Conservation (phyloP, 1,140 invertebrate genomes). For the Drosophila asahinai region DNA sequence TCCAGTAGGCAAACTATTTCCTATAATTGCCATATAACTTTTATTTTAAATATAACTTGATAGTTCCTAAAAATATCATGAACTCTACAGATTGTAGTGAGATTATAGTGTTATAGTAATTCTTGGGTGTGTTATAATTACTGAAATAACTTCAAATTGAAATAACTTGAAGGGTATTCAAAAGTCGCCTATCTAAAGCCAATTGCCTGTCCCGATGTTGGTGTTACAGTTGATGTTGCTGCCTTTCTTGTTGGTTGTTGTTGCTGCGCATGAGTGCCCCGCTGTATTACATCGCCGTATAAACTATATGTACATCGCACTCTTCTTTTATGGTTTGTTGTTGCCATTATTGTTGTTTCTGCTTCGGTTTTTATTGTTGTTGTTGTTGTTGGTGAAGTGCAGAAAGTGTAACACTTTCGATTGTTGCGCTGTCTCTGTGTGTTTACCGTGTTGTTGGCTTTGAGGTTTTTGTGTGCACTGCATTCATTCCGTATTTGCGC, state of each 20-base stretch:
- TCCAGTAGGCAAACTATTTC: too few relatives aligned
- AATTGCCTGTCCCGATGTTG: constrained; percentile 8
- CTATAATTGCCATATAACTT: too few relatives aligned
- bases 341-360: constrained; percentile 59
- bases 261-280: constrained; percentile 39
- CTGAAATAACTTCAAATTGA: too few relatives aligned
- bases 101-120: neutral
- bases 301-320: constrained; percentile 56
- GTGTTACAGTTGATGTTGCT: constrained; percentile 39
- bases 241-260: constrained; percentile 23
- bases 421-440: constrained; percentile 68
- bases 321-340: constrained; percentile 75
- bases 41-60: too few relatives aligned
- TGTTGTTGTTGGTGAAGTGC: constrained; percentile 72
- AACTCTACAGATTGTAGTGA: neutral
- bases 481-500: constrained; percentile 82
- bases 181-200: neutral
- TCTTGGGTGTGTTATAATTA: constrained; percentile 13
- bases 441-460: constrained; percentile 44
- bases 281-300: constrained; percentile 70
- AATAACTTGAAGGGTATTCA: neutral
- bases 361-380: constrained; percentile 38
- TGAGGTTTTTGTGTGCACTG: constrained; percentile 61
- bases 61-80: too few relatives aligned
- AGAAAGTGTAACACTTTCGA: constrained; percentile 83